Base-by-base conservation (phyloP, 2,888 invertebrate species). In the Cephus pulcher region DNA sequence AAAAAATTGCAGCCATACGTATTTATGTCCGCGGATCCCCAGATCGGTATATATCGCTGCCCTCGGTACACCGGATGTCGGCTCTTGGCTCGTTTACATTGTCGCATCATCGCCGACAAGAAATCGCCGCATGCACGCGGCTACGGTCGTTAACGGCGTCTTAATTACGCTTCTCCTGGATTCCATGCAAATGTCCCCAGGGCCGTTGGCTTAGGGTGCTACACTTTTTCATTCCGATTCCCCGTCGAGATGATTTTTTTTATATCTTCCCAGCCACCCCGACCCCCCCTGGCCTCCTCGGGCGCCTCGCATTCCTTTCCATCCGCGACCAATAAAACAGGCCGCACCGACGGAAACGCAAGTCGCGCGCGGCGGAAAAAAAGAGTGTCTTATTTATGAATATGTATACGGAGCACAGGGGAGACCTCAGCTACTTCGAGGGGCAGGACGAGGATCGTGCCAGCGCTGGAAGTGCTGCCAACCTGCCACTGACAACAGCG, bases 351-450 rank as follows among this genome's bases (percentile, higher is more conserved):
- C 23, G 35, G 74, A 74, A 74, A 34, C 9, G 33, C 74, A 23
- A 35, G 35, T 34, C 12, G 74, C 74, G 37, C 35, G 78, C 75
- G 79, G 78, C 35, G 79, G 79, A 79, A 75, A 81, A 84, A 85
- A 87, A 84, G 82, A 80, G 86, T 86, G 85, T 87, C 88, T 88
- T 85, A 86, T 86, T 88, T 87, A 89, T 89, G 90, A 90, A 90
- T 89, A 90, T 90, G 88, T 86, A 90, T 89, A 85, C 74, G 69
- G 74, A 73, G 74, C 79, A 68, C 56, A 56, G 2, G 23, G 56
- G 56, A 23, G 56, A 9, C 56, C 23, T 56, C 9, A 23, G 56
- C 1, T 56, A 56, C 56, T 23, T 9, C 9, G 56, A 56, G 56
- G 23, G 40, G 40, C 15, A 2, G 15, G 23, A 0, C 6, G 40